A percentile compares a stretch with the other conserved stretches of the same genome.
These are phyloP conservation scores for Neomonachus schauinslandi DNA, from an alignment of 2,113 vertebrate species.

Conservation along the genomic window DNA sequence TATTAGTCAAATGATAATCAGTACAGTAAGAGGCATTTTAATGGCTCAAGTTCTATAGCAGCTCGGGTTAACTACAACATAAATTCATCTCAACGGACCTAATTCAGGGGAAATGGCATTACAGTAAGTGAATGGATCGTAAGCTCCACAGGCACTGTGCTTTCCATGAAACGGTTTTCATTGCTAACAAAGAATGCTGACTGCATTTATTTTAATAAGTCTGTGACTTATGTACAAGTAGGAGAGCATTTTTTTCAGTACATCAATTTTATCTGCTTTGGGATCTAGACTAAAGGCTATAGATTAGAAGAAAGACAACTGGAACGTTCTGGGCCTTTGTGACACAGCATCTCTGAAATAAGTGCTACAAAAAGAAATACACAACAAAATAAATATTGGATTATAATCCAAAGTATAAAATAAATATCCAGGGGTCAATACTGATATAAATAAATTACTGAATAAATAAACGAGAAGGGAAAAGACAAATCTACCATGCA, in stretches of 20 bases:
- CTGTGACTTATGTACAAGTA: constrained; percentile 39
- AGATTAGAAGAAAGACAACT: constrained; percentile 18
- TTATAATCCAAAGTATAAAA: constrained; percentile 2
- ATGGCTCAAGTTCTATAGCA: neutral
- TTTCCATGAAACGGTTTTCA: neutral
- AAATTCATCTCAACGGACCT: constrained; percentile 45
- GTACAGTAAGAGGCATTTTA: constrained; percentile 45
- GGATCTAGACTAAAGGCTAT: neutral
- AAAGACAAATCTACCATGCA: neutral
- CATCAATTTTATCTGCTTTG: constrained; percentile 50
- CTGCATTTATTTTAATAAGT: constrained; percentile 54
- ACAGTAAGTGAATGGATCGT: neutral
- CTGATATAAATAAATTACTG: neutral
- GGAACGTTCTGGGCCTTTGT: constrained; percentile 6
- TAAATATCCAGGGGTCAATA: neutral
- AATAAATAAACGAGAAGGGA: neutral
- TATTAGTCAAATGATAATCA: constrained; percentile 47
- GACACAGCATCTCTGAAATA: constrained; percentile 13
- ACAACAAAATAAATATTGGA: neutral
- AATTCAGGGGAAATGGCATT: neutral
- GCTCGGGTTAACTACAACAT: constrained; percentile 9
- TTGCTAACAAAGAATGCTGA: neutral
- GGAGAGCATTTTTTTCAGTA: constrained; percentile 44
- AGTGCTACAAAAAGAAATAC: constrained; percentile 1
- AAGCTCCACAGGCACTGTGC: neutral